Conservation (phyloP, 2,113 vertebrate species). For the Nymphicus hollandicus region DNA sequence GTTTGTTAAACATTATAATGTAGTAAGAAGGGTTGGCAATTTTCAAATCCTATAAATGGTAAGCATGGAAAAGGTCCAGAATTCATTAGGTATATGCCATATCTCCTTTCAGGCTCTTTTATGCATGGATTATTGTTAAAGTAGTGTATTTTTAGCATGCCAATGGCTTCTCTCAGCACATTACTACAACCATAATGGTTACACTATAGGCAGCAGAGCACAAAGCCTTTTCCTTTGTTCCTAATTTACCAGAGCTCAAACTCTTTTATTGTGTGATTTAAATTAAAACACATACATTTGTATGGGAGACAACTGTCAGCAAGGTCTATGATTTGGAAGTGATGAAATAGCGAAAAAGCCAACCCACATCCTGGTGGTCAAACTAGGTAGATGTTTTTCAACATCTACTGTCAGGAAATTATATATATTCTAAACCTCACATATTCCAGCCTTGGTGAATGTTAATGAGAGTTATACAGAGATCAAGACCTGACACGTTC, state of each 20-base stretch:
- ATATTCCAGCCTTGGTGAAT: slow-evolving; percentile 2
- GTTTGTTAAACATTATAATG: slow-evolving; percentile 35
- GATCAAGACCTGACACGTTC: not conserved
- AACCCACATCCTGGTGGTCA: not conserved
- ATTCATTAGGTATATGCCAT: slow-evolving; percentile 69
- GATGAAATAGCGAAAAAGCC: slow-evolving; percentile 17
- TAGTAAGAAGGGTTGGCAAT: slow-evolving; percentile 16
- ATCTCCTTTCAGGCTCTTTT: slow-evolving; percentile 72
- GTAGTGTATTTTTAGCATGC: slow-evolving; percentile 67
- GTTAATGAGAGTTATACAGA: slow-evolving; percentile 12
- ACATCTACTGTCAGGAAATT: not conserved
- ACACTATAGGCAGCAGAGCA: slow-evolving; percentile 25
- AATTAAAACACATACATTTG: slow-evolving; percentile 21
- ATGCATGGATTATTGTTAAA: slow-evolving; percentile 75
- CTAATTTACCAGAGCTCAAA: slow-evolving; percentile 60
- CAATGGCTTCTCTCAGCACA: slow-evolving; percentile 63
- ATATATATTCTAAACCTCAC: not conserved
- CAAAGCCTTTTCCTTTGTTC: slow-evolving; percentile 69
- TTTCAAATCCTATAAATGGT: slow-evolving; percentile 44
- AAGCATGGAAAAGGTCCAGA: slow-evolving; percentile 65
- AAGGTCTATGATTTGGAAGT: not conserved
- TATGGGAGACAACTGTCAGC: not conserved
- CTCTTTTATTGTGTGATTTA: slow-evolving; percentile 47
- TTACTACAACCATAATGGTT: slow-evolving; percentile 59
- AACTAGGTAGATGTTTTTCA: not conserved